Base-by-base conservation (phyloP, 1,140 invertebrate genomes). In the Megalopta genalis region DNA sequence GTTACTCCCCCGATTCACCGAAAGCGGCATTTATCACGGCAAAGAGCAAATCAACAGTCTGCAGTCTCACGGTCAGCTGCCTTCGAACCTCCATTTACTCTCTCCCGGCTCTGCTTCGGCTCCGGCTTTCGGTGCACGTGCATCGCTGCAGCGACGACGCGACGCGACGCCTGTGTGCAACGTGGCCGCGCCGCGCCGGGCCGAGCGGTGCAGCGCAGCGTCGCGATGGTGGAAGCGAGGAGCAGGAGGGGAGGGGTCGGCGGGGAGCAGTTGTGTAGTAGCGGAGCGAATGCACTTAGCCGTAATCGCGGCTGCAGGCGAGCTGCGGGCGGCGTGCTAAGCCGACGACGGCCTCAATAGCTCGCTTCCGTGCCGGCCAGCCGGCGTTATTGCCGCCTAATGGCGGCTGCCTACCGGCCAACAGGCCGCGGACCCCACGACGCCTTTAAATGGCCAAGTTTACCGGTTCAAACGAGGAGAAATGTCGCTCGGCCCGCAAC, bases 301-400 rank as follows among this genome's bases (percentile, higher is more conserved):
- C 67, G 85, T 87, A 87, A 87, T 87, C 85, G 85, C 60, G 81
- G 62, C 84, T 86, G 77, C 81, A 59, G 67, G 81, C 85, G 75
- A 67, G 68, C 71, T 86, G 76, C 77, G 77, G 83, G 81, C 83
- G 79, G 71, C 74, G 74, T 69, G 70, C 75, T 81, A 87, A 87
- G 85, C 85, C 85, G 80, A 82, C 84, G 84, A 87, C 85, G 85
- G 82, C 85, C 85, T 86, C 81, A 86, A 87, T 86, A 86, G 85
- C 85, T 86, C 78, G 85, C 78, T 87, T 87, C 85, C 85, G 85
- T 83, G 81, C 77, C 42, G 70, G 54, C 66, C 79, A 63, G 59
- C 64, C 75, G 74, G 52, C 82, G 74, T 87, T 86, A 87, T 86
- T 81, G 77, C 85, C 59, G 66, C 42, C 72, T 87, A 87, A 87